Conservation (phyloP, 2,113 vertebrate genomes). For the Atrichornis clamosus region DNA sequence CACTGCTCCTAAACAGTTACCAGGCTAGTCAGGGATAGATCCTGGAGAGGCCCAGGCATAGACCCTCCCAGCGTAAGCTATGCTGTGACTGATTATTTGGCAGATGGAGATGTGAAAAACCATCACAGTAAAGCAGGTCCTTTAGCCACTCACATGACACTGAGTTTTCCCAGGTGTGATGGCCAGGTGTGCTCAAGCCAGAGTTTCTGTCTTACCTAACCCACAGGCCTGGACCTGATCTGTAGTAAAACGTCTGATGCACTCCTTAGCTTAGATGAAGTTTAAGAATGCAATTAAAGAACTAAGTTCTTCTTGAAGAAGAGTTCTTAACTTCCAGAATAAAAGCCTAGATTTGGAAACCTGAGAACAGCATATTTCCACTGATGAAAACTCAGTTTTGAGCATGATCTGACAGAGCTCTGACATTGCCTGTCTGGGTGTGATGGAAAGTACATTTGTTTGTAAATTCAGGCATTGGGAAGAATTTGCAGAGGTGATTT, state of each 20-base stretch:
- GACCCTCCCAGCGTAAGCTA: neutral
- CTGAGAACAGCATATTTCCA: neutral
- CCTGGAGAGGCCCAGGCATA: neutral
- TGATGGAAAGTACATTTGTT: neutral
- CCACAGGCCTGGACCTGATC: neutral
- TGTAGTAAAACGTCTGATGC: neutral
- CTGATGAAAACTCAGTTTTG: neutral
- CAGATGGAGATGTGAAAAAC: neutral
- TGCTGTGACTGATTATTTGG: neutral
- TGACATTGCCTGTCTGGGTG: neutral
- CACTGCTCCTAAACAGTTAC: neutral
- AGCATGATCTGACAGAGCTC: neutral
- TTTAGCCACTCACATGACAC: neutral
- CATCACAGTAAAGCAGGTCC: neutral
- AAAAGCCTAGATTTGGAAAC: neutral
- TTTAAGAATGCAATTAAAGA: neutral
- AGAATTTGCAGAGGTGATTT: neutral
- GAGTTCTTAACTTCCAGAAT: neutral
- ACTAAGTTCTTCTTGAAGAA: neutral
- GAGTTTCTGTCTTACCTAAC: conserved; percentile 33
- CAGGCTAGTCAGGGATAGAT: neutral
- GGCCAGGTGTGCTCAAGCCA: neutral
- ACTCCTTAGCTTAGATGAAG: neutral
- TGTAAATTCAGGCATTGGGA: neutral
- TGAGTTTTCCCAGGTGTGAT: neutral